These are phyloP conservation scores for Alces alces DNA, from an alignment of 2,113 vertebrate species.

Conservation along the genomic window DNA sequence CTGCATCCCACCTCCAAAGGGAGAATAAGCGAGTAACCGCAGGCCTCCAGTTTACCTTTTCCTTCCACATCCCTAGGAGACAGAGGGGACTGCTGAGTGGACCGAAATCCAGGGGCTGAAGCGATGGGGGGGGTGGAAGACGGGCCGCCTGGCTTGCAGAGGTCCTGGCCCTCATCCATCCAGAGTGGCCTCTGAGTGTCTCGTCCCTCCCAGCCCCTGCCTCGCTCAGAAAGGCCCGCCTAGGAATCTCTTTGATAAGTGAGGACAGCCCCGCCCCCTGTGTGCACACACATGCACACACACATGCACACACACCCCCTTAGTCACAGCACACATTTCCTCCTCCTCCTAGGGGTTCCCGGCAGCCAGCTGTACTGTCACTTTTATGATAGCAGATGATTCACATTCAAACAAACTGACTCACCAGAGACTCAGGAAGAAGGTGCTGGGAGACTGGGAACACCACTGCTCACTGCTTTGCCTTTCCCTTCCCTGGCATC, in stretches of 20 bases:
- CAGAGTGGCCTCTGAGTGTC: not conserved
- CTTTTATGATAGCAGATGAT: conserved; percentile 38
- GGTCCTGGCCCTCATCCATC: not conserved
- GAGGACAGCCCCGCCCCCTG: not conserved
- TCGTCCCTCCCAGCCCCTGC: rapidly evolving
- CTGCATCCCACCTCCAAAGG: not conserved
- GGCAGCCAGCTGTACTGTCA: not conserved
- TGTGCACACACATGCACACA: rapidly evolving
- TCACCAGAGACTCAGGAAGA: conserved; percentile 27
- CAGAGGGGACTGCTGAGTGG: not conserved
- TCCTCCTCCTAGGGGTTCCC: not conserved
- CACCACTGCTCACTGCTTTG: not conserved
- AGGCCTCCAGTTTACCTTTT: not conserved
- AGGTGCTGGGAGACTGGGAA: not conserved
- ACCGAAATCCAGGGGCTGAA: not conserved
- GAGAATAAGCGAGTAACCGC: rapidly evolving
- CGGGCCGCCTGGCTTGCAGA: not conserved
- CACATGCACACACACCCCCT: not conserved
- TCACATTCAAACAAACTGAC: conserved; percentile 62
- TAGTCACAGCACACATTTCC: not conserved
- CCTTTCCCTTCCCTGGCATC: not conserved
- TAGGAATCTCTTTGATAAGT: not conserved
- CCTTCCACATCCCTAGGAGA: not conserved
- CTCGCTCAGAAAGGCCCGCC: not conserved
- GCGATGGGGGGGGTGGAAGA: not conserved